A percentile compares a stretch with the other conserved stretches of the same genome.
Conservation (phyloP, 92 coral and sea anemone genomes). For the Porites lobata region DNA sequence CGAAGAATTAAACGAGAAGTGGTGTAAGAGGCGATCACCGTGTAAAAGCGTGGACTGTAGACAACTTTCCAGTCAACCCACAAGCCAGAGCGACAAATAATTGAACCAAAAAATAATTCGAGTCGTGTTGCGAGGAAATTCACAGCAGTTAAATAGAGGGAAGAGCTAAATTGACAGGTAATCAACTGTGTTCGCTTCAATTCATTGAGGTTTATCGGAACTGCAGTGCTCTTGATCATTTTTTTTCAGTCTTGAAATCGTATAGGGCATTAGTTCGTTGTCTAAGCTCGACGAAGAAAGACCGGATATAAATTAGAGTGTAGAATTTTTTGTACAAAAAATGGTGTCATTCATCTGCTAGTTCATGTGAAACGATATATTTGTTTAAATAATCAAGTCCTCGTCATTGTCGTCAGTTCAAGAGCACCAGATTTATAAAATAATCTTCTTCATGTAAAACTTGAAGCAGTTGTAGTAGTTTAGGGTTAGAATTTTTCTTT, state of each 20-base stretch:
- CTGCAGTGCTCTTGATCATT: not conserved
- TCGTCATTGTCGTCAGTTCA: not conserved
- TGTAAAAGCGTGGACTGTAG: no score
- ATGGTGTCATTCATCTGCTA: not conserved
- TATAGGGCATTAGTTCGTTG: not conserved
- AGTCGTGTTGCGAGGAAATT: conserved; percentile 8
- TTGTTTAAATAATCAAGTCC: not conserved
- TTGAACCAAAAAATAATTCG: not conserved
- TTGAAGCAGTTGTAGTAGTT: not conserved
- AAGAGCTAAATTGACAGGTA: conserved; percentile 16
- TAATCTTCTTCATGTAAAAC: not conserved
- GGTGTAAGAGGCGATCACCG: no score
- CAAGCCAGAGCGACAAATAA: not conserved
- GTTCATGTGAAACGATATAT: not conserved
- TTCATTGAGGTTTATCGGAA: conserved; percentile 1
- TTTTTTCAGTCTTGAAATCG: not conserved
- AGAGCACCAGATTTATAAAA: not conserved
- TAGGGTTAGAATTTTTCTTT: not conserved
- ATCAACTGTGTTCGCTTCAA: not conserved
- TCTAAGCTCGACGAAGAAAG: not conserved
- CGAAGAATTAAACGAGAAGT: not conserved
- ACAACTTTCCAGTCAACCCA: not conserved
- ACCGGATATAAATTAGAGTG: not conserved
- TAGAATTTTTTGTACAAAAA: not conserved
- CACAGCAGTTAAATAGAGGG: not conserved